phyloP scores from a whole-genome alignment of 2,888 invertebrate species.

The Cactoblastis cactorum region DNA sequence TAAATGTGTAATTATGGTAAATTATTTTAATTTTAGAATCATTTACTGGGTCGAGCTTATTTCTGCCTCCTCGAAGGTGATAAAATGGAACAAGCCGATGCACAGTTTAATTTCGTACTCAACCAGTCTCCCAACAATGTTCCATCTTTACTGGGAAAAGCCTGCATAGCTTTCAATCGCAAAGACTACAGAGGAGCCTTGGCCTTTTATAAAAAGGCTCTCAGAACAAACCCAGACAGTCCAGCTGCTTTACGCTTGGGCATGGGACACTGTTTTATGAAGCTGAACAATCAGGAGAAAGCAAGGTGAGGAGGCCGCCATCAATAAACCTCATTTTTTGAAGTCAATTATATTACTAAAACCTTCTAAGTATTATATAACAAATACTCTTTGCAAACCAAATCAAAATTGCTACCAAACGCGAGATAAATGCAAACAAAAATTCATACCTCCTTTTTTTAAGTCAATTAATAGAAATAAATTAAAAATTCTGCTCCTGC shows the following conservation, averaged over 20 bases:
- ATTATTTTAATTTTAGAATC: conserved; percentile 85
- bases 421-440: no score
- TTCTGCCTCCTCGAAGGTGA: conserved; percentile 99
- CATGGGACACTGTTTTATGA: conserved; percentile 99
- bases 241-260: conserved; percentile 98
- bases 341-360: no score
- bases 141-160: conserved; percentile 97
- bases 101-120: conserved; percentile 99
- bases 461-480: no score
- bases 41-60: conserved; percentile 97
- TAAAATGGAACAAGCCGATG: conserved; percentile 99
- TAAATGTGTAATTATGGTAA: neutral
- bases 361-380: no score
- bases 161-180: conserved; percentile 98
- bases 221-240: conserved; percentile 97
- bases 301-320: conserved; percentile 84
- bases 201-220: conserved; percentile 98
- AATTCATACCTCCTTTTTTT: neutral
- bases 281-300: conserved; percentile 96
- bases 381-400: no score
- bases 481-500: conserved; percentile 15
- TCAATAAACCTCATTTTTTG: no score
- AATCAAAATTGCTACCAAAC: no score
- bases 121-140: conserved; percentile 97
- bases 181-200: conserved; percentile 97